These are phyloP conservation scores for Ctena decussata DNA, from an alignment of 2,888 invertebrate genomes.

Conservation along the genomic window DNA sequence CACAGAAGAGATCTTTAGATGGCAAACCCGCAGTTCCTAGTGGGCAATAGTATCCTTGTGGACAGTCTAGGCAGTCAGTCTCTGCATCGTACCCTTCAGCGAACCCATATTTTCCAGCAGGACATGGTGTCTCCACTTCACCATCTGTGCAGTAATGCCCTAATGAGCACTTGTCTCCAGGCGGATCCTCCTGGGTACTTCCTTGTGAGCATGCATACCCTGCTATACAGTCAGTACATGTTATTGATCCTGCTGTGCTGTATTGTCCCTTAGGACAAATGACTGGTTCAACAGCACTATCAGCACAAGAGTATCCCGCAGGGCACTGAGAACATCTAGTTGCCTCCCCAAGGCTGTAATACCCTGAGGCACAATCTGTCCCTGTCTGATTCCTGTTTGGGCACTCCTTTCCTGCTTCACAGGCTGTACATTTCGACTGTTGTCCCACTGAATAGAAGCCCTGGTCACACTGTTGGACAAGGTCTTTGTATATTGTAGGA, in stretches of 20 bases:
- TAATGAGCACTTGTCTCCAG: constrained; percentile 74
- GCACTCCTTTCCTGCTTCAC: constrained; percentile 83
- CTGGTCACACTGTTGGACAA: constrained; percentile 70
- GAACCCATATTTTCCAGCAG: constrained; percentile 83
- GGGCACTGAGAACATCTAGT: constrained; percentile 80
- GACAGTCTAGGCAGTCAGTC: constrained; percentile 79
- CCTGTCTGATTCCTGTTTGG: constrained; percentile 73
- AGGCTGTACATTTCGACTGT: constrained; percentile 76
- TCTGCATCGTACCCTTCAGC: constrained; percentile 69
- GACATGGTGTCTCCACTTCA: constrained; percentile 75
- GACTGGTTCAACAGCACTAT: constrained; percentile 66
- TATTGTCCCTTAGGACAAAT: constrained; percentile 80
- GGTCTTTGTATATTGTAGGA: constrained; percentile 79
- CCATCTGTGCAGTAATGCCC: constrained; percentile 85
- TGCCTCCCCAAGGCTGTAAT: constrained; percentile 82
- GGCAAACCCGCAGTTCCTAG: constrained; percentile 79
- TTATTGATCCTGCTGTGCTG: constrained; percentile 63
- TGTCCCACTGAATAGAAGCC: constrained; percentile 81
- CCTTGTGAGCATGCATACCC: constrained; percentile 83
- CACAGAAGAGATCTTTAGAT: constrained; percentile 69
- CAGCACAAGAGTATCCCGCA: constrained; percentile 79
- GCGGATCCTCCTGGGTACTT: constrained; percentile 75
- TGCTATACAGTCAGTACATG: constrained; percentile 72
- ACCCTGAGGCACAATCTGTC: constrained; percentile 75
- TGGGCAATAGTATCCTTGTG: constrained; percentile 84